A percentile compares a stretch with the other conserved stretches of the same genome.
phyloP scores from a whole-genome alignment of 2,888 invertebrate genomes.

The Acronicta leporina region DNA sequence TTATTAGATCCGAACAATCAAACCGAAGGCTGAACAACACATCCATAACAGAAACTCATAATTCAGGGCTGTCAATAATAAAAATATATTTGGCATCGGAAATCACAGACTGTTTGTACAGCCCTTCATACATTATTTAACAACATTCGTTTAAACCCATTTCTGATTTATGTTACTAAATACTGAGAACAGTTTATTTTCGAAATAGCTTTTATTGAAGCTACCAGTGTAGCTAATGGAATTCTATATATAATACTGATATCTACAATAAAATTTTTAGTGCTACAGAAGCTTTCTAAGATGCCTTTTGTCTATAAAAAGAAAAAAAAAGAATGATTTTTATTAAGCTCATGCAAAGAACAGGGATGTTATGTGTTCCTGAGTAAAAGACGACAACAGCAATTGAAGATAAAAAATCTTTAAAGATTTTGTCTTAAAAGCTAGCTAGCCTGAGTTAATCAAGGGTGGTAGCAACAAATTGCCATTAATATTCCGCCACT shows the following conservation, averaged over 20 bases:
- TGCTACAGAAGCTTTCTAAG: background rate
- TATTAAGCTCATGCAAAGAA: too few relatives aligned
- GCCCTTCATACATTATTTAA: constrained; percentile 48
- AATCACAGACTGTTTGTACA: constrained; percentile 39
- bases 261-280: background rate
- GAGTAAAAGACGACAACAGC: too few relatives aligned
- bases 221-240: constrained; percentile 14
- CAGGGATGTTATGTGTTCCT: too few relatives aligned
- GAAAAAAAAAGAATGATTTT: background rate
- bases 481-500: too few relatives aligned
- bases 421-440: too few relatives aligned
- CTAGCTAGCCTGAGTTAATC: too few relatives aligned
- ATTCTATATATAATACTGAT: constrained; percentile 1
- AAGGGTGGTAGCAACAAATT: too few relatives aligned
- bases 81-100: constrained; percentile 34
- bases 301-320: background rate
- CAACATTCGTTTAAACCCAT: constrained; percentile 45
- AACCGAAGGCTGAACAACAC: background rate
- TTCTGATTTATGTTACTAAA: constrained; percentile 38
- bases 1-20: constrained; percentile 3
- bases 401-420: too few relatives aligned
- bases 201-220: constrained; percentile 31
- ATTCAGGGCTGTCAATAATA: constrained; percentile 41
- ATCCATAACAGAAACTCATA: constrained; percentile 6
- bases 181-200: constrained; percentile 24